These are phyloP conservation scores for Aphelinus atriplicis DNA, from an alignment of 1,140 invertebrate genomes.

Conservation along the genomic window DNA sequence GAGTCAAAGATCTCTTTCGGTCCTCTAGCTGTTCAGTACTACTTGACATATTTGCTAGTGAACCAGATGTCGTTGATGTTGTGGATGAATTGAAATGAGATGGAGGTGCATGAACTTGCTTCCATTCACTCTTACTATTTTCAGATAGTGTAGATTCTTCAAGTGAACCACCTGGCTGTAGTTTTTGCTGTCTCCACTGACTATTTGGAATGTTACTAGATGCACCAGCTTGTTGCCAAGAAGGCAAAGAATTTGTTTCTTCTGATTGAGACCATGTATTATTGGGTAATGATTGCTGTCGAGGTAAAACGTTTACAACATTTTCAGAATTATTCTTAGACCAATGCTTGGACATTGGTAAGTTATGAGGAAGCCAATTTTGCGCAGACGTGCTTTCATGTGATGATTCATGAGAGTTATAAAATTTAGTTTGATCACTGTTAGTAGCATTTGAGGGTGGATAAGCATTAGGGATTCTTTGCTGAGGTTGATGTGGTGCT, in stretches of 20 bases:
- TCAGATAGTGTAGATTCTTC: slow-evolving; percentile 38
- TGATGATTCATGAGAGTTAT: slow-evolving; percentile 29
- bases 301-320: slow-evolving; percentile 37
- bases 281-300: slow-evolving; percentile 38
- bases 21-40: slow-evolving; percentile 51
- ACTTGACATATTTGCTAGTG: slow-evolving; percentile 46
- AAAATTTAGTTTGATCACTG: slow-evolving; percentile 32
- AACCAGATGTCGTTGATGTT: slow-evolving; percentile 40
- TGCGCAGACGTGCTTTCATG: slow-evolving; percentile 27
- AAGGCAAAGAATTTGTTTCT: slow-evolving; percentile 36
- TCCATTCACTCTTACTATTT: slow-evolving; percentile 48
- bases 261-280: slow-evolving; percentile 41
- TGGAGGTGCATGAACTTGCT: slow-evolving; percentile 44
- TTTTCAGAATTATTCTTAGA: slow-evolving; percentile 41
- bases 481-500: slow-evolving; percentile 13
- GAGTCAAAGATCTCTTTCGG: slow-evolving; percentile 46
- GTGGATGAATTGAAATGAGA: slow-evolving; percentile 45
- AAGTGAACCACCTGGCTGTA: slow-evolving; percentile 34
- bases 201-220: slow-evolving; percentile 31
- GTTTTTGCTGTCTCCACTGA: slow-evolving; percentile 38
- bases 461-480: slow-evolving; percentile 31
- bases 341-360: slow-evolving; percentile 40
- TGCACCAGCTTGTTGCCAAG: slow-evolving; percentile 43
- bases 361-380: slow-evolving; percentile 37
- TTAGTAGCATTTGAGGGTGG: slow-evolving; percentile 22